phyloP scores from a whole-genome alignment of 2,888 invertebrate species.

The Hyalella azteca region DNA sequence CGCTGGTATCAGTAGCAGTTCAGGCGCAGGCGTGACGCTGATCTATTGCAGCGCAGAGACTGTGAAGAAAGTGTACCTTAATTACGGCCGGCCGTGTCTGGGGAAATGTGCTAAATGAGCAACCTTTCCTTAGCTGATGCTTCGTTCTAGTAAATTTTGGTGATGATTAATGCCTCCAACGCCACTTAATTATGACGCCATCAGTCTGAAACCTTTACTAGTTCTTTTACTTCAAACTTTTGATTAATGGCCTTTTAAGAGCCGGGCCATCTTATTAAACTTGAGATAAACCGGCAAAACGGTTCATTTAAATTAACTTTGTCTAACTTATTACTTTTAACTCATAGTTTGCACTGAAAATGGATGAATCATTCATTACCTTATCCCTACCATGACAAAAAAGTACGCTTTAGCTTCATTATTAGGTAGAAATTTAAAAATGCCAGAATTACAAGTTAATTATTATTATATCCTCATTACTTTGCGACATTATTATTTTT shows the following conservation, averaged over 20 bases:
- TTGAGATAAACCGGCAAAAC: too few species aligned
- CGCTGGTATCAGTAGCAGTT: too few species aligned
- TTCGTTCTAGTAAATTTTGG: not conserved
- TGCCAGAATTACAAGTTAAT: too few species aligned
- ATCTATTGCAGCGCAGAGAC: not conserved
- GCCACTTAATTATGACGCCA: constrained; percentile 18
- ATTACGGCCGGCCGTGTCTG: not conserved
- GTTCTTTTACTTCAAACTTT: not conserved
- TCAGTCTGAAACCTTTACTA: not conserved
- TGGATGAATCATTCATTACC: not conserved
- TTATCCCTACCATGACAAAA: not conserved
- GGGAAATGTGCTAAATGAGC: constrained; percentile 8
- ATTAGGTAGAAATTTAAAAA: too few species aligned
- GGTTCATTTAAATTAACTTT: too few species aligned
- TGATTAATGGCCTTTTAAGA: not conserved
- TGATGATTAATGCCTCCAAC: constrained; percentile 19
- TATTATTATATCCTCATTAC: too few species aligned
- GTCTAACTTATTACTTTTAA: not conserved
- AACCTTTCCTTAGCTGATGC: not conserved
- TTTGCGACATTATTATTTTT: too few species aligned
- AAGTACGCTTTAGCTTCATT: too few species aligned
- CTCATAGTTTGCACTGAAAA: not conserved
- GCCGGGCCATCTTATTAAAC: not conserved
- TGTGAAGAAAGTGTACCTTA: not conserved
- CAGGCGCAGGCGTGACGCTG: constrained; percentile 9